Evolutionary conservation across 2,888 invertebrate species (phyloP).

Genomic region (Philhelius pedissequus): DNA sequence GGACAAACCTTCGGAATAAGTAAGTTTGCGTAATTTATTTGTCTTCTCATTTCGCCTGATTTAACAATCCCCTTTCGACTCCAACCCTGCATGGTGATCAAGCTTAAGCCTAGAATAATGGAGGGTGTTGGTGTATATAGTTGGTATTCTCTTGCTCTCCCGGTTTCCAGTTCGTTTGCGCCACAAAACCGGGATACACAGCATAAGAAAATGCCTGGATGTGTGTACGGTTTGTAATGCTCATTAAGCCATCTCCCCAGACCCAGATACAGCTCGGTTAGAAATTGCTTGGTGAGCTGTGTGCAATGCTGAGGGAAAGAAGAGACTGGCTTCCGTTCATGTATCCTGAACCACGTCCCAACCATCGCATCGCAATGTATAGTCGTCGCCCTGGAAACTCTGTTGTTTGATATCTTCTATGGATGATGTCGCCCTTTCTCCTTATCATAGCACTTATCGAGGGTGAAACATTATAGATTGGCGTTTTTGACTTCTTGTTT

Average conservation of each 20-base stretch:
- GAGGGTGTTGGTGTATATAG: background rate
- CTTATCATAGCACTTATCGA: constrained; percentile 30
- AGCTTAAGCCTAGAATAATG: constrained; percentile 1
- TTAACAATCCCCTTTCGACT: constrained; percentile 40
- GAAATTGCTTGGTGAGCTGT: background rate
- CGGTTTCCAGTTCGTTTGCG: constrained; percentile 62
- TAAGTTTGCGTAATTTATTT: constrained; percentile 66
- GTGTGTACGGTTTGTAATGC: constrained; percentile 63
- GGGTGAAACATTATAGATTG: constrained; percentile 38
- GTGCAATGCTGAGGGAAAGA: background rate
- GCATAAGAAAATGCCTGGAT: constrained; percentile 38
- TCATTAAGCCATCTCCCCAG: constrained; percentile 61
- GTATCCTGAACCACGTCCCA: background rate
- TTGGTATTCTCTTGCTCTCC: background rate
- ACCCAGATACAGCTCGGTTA: constrained; percentile 1
- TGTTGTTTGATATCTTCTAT: constrained; percentile 36
- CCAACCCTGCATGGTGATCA: background rate
- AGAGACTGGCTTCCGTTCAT: constrained; percentile 45
- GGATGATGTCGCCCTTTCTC: background rate
- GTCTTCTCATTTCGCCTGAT: constrained; percentile 61
- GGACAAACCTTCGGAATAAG: constrained; percentile 36
- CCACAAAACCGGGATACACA: constrained; percentile 54
- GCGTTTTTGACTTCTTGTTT: constrained; percentile 59
- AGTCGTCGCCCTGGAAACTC: background rate
- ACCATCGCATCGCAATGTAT: background rate